Percentiles rank a stretch among this genome's conserved stretches.
Conservation (phyloP, 2,797 vertebrate species). For the Pseudochirops corinnae region DNA sequence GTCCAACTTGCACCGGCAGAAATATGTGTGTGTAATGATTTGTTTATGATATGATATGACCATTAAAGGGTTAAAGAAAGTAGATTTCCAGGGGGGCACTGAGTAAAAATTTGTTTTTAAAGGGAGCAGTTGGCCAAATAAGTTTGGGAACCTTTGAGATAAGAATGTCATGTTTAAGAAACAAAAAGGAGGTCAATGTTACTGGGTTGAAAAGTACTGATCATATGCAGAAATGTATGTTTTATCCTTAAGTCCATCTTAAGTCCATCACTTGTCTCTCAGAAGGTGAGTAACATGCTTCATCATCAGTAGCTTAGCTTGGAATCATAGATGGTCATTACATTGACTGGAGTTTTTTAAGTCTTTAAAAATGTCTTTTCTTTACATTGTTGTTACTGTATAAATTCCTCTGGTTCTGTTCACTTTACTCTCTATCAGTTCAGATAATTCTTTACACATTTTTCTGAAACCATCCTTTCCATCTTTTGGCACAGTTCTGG, state of each 20-base stretch:
- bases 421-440: background rate
- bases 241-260: background rate
- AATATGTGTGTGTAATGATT: too few relatives aligned
- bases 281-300: background rate
- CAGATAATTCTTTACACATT: background rate
- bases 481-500: background rate
- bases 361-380: background rate
- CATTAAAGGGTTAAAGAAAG: too few relatives aligned
- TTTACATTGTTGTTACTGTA: background rate
- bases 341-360: background rate
- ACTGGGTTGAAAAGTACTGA: background rate
- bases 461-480: background rate
- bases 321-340: background rate
- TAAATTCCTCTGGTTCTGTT: background rate
- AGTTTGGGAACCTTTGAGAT: too few relatives aligned
- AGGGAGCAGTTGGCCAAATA: too few relatives aligned
- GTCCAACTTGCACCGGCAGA: too few relatives aligned
- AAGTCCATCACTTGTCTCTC: background rate
- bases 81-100: too few relatives aligned
- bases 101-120: too few relatives aligned
- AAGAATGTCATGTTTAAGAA: background rate
- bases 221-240: background rate
- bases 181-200: background rate
- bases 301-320: background rate
- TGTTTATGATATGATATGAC: too few relatives aligned